These are phyloP conservation scores for Cybosia mesomella DNA, from an alignment of 2,888 invertebrate species.

Conservation along the genomic window DNA sequence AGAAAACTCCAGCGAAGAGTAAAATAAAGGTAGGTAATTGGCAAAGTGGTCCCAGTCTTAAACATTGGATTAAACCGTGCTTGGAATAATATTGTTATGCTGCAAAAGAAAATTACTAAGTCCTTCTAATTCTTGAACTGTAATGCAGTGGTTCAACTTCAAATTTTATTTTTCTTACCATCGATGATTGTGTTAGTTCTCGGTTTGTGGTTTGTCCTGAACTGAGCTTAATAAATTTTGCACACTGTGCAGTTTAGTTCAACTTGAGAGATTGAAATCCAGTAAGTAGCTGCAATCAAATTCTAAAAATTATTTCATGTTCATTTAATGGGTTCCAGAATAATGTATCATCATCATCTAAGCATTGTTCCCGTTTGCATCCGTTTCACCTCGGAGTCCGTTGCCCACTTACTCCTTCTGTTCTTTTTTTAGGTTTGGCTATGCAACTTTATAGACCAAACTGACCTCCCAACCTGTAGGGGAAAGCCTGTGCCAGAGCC, in stretches of 20 bases:
- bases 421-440: too few species aligned
- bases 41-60: constrained; percentile 27
- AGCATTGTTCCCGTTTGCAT: too few species aligned
- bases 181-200: neutral
- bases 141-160: neutral
- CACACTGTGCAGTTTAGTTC: too few species aligned
- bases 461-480: too few species aligned
- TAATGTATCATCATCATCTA: too few species aligned
- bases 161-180: neutral
- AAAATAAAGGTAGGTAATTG: constrained; percentile 40
- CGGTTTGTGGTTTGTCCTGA: neutral
- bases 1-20: constrained; percentile 20
- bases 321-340: neutral
- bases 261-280: too few species aligned
- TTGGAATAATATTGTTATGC: constrained; percentile 38
- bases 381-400: too few species aligned
- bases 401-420: too few species aligned
- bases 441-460: too few species aligned
- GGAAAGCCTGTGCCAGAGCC: too few species aligned
- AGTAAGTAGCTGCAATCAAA: too few species aligned
- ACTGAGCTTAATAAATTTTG: neutral
- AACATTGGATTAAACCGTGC: constrained; percentile 34
- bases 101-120: constrained; percentile 24
- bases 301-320: too few species aligned
- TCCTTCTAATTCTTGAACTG: constrained; percentile 15